Evolutionary conservation across 2,113 vertebrate genomes (phyloP), one percentile per base, ranked within the genome.

Genomic region (Poeciliopsis turrubarensis): DNA sequence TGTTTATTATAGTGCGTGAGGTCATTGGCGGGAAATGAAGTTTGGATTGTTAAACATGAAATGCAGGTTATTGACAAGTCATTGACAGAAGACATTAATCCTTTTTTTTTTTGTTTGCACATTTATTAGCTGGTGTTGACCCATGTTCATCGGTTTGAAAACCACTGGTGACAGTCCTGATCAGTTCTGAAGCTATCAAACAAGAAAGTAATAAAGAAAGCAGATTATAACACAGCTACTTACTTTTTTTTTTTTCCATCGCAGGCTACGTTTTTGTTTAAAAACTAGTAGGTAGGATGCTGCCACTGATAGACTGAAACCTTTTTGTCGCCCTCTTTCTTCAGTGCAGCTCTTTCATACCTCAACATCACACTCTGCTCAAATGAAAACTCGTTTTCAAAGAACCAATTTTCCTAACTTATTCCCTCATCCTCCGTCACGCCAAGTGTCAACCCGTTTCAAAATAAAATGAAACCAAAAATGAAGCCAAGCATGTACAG

Each of bases 401-500:
- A 77, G 81, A 77, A 86, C 85, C 83, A 81, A 81, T 86, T 82
- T 72, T 74, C 64, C 71, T 25, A 78, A 77, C 75, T 73, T 80
- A 73, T 69, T 85, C 54, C 78, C 57, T 73, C 74, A 68, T 65
- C 67, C 37, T 65, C 66, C 72, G 70, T 86, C 66, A 79, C 41
- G 71, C 66, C 60, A 77, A 83, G 74, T 79, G 79, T 79, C 82
- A 87, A 69, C 79, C 80, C 75, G 70, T 70, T 57, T 60, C 81
- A 82, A 83, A 76, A 70, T 85, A 73, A 88, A 88, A 72, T 83
- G 83, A 86, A 87, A 86, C 64, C 80, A 64, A 44, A 63, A 77
- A 68, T 29, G 60, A 86, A 75, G 77, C 77, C 80, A 80, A 83
- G 70, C 86, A 96, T 95, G 92, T 95, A 91, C 95, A 95, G 66